Base-by-base conservation (phyloP, 2,888 invertebrate genomes). In the Scaptomyza parva region DNA sequence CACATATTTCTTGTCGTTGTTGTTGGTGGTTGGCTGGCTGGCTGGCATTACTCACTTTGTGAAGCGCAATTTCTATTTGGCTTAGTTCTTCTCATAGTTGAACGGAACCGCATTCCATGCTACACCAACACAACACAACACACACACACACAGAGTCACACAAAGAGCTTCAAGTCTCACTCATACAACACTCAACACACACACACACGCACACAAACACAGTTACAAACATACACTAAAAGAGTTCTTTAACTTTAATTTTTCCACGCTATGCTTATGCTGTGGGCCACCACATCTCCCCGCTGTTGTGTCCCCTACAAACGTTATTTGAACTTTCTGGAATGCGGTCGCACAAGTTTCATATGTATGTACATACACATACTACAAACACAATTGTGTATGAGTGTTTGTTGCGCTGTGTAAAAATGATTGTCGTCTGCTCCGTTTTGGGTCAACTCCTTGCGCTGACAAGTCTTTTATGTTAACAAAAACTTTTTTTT, bases 301-400 rank as follows among this genome's bases (percentile, higher is more conserved):
- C 54, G 48, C 58, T 47, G 22, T 39, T 61, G 18, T 58, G 53
- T 41, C 60, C 18, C n/a, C 47, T 48, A 37, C 51, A 70, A 70
- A 68, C 73, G 82, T 74, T 85, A 80, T 83, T 85, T 86, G 75
- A 85, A 86, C 86, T 84, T 74, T 78, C 70, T 79, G 85, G 85
- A 86, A 86, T 86, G 85, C 76, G 70, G 86, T 79, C 81, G 76
- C 76, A 73, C 82, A 75, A 80, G 82, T 86, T 82, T 84, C 65
- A 52, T 57, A 61, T 41, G 26, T 55, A 60, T 22, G n/a, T 43
- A 17, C 44, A 35, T 0, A 26, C 26, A 26, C 0, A 17, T 26
- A 17, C n/a, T 6, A 26, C 20, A 40, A 18, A 20, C 20, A 17
- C 11, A 17, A 18, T 1, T 35, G 35, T 14, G 35, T 14, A 22